Conservation (phyloP, 2,797 vertebrate species). For the Falco naumanni region DNA sequence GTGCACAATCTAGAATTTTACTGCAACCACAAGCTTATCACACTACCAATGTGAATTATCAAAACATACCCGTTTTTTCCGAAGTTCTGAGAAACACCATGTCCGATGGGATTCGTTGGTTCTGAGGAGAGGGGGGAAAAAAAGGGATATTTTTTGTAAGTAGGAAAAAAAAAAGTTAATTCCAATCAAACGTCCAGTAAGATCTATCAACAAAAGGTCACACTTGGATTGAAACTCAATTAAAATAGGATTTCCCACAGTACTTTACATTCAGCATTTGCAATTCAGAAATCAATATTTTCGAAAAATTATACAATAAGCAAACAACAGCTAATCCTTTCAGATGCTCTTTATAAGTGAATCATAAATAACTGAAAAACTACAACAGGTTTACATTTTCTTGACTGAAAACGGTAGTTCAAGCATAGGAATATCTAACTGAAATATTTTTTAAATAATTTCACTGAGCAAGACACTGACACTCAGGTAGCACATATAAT, state of each 20-base stretch:
- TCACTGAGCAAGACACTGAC: neutral
- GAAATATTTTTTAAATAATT: neutral
- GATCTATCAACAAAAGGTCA: constrained; percentile 64
- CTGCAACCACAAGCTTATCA: neutral
- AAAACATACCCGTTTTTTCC: constrained; percentile 91
- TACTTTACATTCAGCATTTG: constrained; percentile 65
- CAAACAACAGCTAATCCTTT: constrained; percentile 56
- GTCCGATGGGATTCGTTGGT: constrained; percentile 97
- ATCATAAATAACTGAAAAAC: constrained; percentile 19
- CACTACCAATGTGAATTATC: neutral
- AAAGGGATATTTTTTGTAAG: neutral
- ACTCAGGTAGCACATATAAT: neutral
- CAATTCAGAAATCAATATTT: constrained; percentile 70
- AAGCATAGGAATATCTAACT: neutral
- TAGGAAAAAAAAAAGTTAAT: constrained; percentile 25
- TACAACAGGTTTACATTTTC: neutral
- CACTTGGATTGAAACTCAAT: constrained; percentile 67
- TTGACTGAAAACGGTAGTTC: neutral
- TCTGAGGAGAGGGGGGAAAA: constrained; percentile 74
- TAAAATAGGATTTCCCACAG: constrained; percentile 70
- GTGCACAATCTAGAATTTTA: neutral
- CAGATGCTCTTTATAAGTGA: constrained; percentile 3
- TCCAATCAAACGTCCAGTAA: constrained; percentile 57
- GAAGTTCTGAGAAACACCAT: constrained; percentile 98
- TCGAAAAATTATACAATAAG: constrained; percentile 68